A percentile compares a stretch with the other conserved stretches of the same genome.
These are phyloP conservation scores for Elymnias hypermnestra DNA, from an alignment of 1,140 invertebrate species.

Conservation along the genomic window DNA sequence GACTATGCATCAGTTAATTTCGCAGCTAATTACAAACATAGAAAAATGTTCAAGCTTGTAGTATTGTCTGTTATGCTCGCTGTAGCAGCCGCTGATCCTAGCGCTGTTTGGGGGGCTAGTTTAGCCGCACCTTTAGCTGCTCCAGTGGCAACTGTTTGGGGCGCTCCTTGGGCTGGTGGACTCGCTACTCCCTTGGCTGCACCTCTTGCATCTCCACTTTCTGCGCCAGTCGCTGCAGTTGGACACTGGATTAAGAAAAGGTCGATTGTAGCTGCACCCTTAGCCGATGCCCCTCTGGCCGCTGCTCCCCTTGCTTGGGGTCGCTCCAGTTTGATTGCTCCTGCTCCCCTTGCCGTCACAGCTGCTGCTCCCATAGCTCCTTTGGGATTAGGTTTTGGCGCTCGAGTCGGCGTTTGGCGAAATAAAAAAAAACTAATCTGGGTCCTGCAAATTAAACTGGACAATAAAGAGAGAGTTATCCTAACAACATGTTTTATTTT, in stretches of 20 bases:
- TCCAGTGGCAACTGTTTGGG: background rate
- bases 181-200: slow-evolving; percentile 7
- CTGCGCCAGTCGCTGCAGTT: slow-evolving; percentile 10
- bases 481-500: background rate
- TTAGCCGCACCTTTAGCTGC: too few relatives aligned
- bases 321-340: background rate
- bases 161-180: background rate
- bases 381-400: background rate
- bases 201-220: slow-evolving; percentile 15
- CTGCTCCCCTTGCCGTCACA: background rate
- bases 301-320: background rate
- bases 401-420: background rate
- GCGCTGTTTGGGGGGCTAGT: slow-evolving; percentile 7
- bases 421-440: background rate
- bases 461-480: background rate
- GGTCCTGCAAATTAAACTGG: background rate
- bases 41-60: slow-evolving; percentile 78
- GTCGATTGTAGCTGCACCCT: background rate
- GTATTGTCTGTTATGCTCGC: slow-evolving; percentile 76
- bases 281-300: background rate
- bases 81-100: slow-evolving; percentile 50
- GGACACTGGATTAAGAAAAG: slow-evolving; percentile 1
- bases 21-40: slow-evolving; percentile 56
- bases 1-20: slow-evolving; percentile 43
- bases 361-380: slow-evolving; percentile 21